A percentile compares a stretch with the other conserved stretches of the same genome.
These are phyloP conservation scores for Acropternis orthonyx DNA, from an alignment of 2,797 vertebrate genomes.

Conservation along the genomic window DNA sequence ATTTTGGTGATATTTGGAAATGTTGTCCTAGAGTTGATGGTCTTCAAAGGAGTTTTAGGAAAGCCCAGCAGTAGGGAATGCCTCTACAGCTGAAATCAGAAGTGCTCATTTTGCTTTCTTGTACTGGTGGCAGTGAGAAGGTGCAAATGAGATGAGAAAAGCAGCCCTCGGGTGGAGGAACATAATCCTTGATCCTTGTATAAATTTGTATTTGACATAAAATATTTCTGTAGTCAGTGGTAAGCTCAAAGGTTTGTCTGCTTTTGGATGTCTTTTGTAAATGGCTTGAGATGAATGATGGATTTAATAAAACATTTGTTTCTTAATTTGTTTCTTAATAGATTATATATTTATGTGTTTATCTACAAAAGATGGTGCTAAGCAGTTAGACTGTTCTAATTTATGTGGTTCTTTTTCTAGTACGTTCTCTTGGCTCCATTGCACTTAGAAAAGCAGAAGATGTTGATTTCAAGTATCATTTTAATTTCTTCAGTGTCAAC, in stretches of 20 bases:
- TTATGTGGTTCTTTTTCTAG: constrained; percentile 70
- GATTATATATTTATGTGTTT: not conserved
- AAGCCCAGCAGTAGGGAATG: not conserved
- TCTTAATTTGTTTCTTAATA: not conserved
- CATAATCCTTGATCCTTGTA: not conserved
- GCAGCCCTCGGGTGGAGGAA: not conserved
- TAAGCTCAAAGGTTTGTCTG: not conserved
- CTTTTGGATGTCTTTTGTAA: not conserved
- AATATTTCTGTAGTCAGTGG: not conserved
- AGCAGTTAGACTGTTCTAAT: not conserved
- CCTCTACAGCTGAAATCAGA: not conserved
- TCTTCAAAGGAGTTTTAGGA: not conserved
- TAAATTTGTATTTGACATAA: not conserved
- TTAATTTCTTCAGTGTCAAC: constrained; percentile 95
- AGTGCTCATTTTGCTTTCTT: not conserved
- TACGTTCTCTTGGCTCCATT: constrained; percentile 93
- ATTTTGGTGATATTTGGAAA: not conserved
- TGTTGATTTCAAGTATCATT: constrained; percentile 86
- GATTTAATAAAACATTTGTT: not conserved
- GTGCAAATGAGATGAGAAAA: not conserved
- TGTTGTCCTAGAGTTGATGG: not conserved
- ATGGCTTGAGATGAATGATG: not conserved
- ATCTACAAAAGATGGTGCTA: not conserved
- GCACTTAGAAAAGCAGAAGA: constrained; percentile 93
- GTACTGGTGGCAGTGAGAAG: not conserved